phyloP scores from a whole-genome alignment of 2,888 invertebrate genomes.

The Rugalucina vietnamica region DNA sequence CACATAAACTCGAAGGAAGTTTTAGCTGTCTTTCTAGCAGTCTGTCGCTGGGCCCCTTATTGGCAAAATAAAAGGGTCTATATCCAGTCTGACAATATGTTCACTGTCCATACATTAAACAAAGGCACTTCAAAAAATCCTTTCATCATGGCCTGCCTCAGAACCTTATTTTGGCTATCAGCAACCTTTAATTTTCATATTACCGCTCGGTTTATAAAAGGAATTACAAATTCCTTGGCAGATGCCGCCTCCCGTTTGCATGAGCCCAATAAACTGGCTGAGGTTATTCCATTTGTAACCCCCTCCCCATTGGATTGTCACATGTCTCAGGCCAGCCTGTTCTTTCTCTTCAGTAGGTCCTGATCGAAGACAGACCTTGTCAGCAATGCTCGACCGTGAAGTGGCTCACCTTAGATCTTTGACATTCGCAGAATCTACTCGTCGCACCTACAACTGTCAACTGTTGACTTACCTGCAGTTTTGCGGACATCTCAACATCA shows the following conservation, averaged over 20 bases:
- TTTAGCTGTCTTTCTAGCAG: slow-evolving; percentile 16
- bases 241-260: slow-evolving; percentile 24
- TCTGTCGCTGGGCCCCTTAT: slow-evolving; percentile 19
- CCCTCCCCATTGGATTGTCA: background rate
- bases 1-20: slow-evolving; percentile 35
- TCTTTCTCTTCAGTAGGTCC: background rate
- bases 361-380: background rate
- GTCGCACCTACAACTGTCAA: background rate
- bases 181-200: slow-evolving; percentile 29
- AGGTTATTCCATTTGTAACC: background rate
- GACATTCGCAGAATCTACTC: background rate
- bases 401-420: background rate
- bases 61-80: slow-evolving; percentile 21
- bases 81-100: slow-evolving; percentile 24
- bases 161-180: slow-evolving; percentile 38
- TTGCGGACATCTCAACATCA: background rate
- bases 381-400: background rate
- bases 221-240: slow-evolving; percentile 4
- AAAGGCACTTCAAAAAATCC: slow-evolving; percentile 26
- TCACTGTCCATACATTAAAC: slow-evolving; percentile 34
- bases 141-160: slow-evolving; percentile 10
- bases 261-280: slow-evolving; percentile 10
- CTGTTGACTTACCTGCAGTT: background rate
- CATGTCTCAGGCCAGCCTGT: background rate
- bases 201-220: slow-evolving; percentile 21